Evolutionary conservation across 2,113 vertebrate genomes (phyloP).

Genomic region (Sclerurus mexicanus): DNA sequence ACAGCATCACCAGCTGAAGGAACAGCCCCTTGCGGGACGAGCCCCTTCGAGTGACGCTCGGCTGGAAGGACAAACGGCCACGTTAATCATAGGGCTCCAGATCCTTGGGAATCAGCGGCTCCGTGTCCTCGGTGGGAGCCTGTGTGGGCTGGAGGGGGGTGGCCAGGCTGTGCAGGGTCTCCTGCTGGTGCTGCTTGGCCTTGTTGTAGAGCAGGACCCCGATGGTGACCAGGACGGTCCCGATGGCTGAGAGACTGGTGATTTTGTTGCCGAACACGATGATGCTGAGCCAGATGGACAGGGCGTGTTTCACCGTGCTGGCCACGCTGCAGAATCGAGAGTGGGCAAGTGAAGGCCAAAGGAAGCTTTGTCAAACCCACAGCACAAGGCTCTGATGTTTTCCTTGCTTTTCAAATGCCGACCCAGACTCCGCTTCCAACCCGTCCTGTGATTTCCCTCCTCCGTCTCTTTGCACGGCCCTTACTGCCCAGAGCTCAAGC

Average conservation of each 20-base stretch:
- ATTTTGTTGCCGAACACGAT: slow-evolving; percentile 93
- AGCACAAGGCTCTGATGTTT: background rate
- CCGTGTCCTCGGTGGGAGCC: background rate
- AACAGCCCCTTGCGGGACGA: background rate
- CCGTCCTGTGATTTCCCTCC: background rate
- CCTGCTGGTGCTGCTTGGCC: slow-evolving; percentile 85
- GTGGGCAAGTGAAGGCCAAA: background rate
- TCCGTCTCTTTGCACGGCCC: background rate
- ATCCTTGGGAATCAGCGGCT: slow-evolving; percentile 61
- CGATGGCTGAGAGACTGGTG: slow-evolving; percentile 84
- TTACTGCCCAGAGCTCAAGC: background rate
- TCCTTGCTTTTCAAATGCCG: background rate
- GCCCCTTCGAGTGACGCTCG: background rate
- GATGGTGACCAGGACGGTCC: slow-evolving; percentile 83
- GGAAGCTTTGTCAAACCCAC: background rate
- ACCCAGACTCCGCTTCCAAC: background rate
- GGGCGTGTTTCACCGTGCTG: slow-evolving; percentile 93
- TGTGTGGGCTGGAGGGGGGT: background rate
- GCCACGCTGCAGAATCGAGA: slow-evolving; percentile 80
- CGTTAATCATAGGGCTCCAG: slow-evolving; percentile 29
- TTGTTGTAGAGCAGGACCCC: slow-evolving; percentile 93
- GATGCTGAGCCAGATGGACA: slow-evolving; percentile 95
- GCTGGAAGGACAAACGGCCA: background rate
- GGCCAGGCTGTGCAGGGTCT: slow-evolving; percentile 75
- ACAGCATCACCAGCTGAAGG: background rate